These are phyloP conservation scores for Podarcis raffonei DNA, from an alignment of 2,113 vertebrate genomes.

Conservation along the genomic window DNA sequence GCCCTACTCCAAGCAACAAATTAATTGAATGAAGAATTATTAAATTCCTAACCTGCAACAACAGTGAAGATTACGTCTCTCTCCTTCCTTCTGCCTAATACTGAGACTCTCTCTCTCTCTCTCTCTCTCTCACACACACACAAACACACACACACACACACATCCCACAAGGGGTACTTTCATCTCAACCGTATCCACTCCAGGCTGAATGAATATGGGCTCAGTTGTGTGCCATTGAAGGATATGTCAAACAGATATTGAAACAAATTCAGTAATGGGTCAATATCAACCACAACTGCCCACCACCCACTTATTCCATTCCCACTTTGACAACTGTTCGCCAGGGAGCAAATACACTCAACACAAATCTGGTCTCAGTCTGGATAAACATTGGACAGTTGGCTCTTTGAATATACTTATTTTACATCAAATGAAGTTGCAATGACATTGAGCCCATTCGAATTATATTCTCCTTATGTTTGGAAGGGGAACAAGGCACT, in stretches of 20 bases:
- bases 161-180: not conserved
- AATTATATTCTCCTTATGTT: not conserved
- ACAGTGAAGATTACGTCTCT: not conserved
- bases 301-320: not conserved
- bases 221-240: not conserved
- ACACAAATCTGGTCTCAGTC: not conserved
- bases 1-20: not conserved
- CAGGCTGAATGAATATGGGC: not conserved
- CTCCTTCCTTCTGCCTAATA: not conserved
- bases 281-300: not conserved
- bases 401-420: not conserved
- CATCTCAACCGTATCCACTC: not conserved
- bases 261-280: not conserved
- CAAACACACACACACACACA: no score
- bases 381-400: not conserved
- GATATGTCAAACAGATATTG: not conserved
- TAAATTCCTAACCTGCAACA: not conserved
- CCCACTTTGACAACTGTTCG: not conserved
- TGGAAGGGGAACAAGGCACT: not conserved
- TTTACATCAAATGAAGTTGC: not conserved
- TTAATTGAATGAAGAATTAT: constrained; percentile 23
- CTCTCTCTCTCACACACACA: no score
- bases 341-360: not conserved
- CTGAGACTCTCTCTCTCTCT: no score
- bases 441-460: not conserved